Evolutionary conservation across 2,888 invertebrate genomes (phyloP).

Genomic region (Erannis defoliaria): DNA sequence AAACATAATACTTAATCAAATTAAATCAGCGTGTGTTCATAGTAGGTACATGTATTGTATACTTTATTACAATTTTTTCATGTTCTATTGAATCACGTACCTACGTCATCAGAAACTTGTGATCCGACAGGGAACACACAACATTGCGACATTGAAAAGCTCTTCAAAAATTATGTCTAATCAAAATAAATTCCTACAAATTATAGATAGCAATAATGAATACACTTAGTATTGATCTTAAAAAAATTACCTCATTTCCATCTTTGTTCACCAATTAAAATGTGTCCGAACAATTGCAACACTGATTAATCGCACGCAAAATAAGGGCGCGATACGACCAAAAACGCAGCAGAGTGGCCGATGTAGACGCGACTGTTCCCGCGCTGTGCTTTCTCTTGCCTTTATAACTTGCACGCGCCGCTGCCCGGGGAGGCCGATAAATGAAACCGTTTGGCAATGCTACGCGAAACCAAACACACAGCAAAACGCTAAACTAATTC

Average conservation of each 20-base stretch:
- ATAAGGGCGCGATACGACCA: slow-evolving; percentile 68
- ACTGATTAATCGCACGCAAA: slow-evolving; percentile 63
- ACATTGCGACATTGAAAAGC: not conserved
- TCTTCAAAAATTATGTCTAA: not conserved
- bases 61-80: no score
- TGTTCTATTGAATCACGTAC: no score
- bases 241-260: slow-evolving; percentile 74
- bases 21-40: no score
- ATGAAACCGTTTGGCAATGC: slow-evolving; percentile 76
- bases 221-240: not conserved
- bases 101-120: no score
- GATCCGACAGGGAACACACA: no score
- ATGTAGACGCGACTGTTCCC: slow-evolving; percentile 66
- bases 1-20: no score
- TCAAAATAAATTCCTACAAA: no score
- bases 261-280: slow-evolving; percentile 52
- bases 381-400: slow-evolving; percentile 79
- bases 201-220: not conserved
- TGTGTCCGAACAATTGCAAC: slow-evolving; percentile 64
- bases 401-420: slow-evolving; percentile 75
- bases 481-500: slow-evolving; percentile 61
- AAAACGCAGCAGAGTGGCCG: slow-evolving; percentile 59
- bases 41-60: no score
- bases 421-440: slow-evolving; percentile 71
- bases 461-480: slow-evolving; percentile 69